A percentile compares a stretch with the other conserved stretches of the same genome.
These are phyloP conservation scores for Ophion slaviceki DNA, from an alignment of 2,888 invertebrate species.

Conservation along the genomic window DNA sequence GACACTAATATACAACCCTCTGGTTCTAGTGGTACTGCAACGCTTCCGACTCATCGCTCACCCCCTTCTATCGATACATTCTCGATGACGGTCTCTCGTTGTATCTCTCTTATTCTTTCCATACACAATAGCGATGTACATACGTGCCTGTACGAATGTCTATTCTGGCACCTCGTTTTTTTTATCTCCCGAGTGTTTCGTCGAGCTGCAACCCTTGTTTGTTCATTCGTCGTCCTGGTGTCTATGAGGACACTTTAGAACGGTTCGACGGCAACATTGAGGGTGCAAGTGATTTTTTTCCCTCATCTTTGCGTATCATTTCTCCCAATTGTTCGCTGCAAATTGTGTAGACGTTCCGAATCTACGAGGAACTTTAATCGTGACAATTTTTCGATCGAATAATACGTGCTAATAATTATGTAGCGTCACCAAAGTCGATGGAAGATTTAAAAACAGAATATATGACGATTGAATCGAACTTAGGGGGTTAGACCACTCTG, in stretches of 20 bases:
- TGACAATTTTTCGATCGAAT: neutral
- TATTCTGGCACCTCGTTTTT: neutral
- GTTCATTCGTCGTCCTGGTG: slow-evolving; percentile 4
- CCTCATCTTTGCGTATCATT: neutral
- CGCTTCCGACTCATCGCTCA: slow-evolving; percentile 60
- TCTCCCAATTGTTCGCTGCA: neutral
- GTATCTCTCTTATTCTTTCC: slow-evolving; percentile 1
- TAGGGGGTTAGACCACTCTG: too few species aligned
- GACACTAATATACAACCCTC: slow-evolving; percentile 35
- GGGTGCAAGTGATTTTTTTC: neutral
- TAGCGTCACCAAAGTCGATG: neutral
- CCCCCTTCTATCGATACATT: slow-evolving; percentile 57
- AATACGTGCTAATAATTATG: neutral
- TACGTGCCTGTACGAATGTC: neutral
- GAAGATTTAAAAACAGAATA: neutral
- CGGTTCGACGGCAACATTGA: neutral
- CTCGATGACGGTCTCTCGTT: slow-evolving; percentile 31
- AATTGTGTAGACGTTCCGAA: neutral
- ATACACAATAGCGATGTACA: neutral
- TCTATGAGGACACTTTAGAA: neutral
- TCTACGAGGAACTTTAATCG: neutral
- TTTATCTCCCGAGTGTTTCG: slow-evolving; percentile 14
- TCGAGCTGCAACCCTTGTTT: neutral
- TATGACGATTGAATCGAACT: neutral
- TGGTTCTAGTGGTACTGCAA: slow-evolving; percentile 35